phyloP scores from a whole-genome alignment of 2,113 vertebrate genomes.

The Trogon melanurus region DNA sequence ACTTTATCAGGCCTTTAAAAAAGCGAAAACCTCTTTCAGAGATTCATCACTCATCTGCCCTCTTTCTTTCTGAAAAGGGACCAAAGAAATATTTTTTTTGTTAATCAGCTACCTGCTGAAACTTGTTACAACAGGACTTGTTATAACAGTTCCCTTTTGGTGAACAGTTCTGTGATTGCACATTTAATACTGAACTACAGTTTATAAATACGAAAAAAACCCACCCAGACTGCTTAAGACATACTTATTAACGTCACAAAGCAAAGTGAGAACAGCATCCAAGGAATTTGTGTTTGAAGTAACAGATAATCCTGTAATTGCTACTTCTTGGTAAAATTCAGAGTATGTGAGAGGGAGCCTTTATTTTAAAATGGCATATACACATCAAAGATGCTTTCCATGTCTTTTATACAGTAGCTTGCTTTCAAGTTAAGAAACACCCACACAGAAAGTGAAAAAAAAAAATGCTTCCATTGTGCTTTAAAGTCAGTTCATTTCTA shows the following conservation, averaged over 20 bases:
- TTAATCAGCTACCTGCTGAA: background rate
- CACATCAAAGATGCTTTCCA: slow-evolving; percentile 68
- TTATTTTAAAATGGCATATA: slow-evolving; percentile 57
- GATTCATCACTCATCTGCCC: background rate
- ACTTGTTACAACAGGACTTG: background rate
- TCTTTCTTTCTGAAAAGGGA: background rate
- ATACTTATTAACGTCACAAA: slow-evolving; percentile 64
- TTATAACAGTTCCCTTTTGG: background rate
- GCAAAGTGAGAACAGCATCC: slow-evolving; percentile 19
- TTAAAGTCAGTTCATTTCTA: background rate
- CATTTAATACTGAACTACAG: background rate
- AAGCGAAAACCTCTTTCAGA: background rate
- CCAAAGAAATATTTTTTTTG: background rate
- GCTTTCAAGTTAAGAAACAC: slow-evolving; percentile 37
- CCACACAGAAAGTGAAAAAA: background rate
- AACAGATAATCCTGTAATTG: slow-evolving; percentile 75
- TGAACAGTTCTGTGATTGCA: background rate
- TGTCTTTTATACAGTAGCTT: slow-evolving; percentile 37
- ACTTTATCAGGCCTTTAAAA: background rate
- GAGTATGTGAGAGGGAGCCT: slow-evolving; percentile 12
- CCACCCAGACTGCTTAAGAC: slow-evolving; percentile 28
- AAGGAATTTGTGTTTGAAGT: slow-evolving; percentile 68
- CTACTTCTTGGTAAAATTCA: slow-evolving; percentile 61
- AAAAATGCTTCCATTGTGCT: background rate
- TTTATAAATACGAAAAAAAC: background rate